These are phyloP conservation scores for Gallinago solitaria DNA, from an alignment of 2,797 vertebrate genomes.

Conservation along the genomic window DNA sequence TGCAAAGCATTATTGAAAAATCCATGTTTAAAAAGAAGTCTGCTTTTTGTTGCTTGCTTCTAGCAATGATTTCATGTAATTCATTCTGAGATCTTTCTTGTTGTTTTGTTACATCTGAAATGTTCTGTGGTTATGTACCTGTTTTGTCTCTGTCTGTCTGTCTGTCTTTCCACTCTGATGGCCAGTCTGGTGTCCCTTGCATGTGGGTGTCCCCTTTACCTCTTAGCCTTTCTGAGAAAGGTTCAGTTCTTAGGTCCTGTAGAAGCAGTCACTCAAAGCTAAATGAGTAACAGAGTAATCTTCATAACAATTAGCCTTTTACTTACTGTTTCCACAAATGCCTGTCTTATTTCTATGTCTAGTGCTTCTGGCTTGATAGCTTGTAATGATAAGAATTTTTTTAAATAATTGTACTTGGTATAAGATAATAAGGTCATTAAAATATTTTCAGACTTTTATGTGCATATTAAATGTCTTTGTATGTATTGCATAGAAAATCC, in stretches of 20 bases:
- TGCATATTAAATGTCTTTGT: neutral
- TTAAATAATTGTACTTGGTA: neutral
- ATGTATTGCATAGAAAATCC: neutral
- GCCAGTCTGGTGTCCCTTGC: neutral
- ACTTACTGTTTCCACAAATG: neutral
- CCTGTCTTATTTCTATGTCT: neutral
- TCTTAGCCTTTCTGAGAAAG: neutral
- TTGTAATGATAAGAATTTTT: neutral
- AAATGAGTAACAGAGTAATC: neutral
- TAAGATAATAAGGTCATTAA: neutral
- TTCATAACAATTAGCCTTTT: neutral
- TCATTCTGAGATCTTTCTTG: neutral
- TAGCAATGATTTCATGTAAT: neutral
- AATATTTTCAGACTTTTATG: neutral
- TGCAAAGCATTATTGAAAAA: neutral
- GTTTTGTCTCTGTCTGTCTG: neutral
- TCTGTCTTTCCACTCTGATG: neutral
- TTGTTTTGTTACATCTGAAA: neutral
- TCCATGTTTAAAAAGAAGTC: neutral
- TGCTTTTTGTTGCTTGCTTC: neutral
- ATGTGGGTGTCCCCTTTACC: neutral
- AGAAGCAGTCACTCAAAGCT: neutral
- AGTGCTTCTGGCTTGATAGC: neutral
- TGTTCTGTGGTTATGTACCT: neutral
- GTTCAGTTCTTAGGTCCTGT: neutral